Base-by-base conservation (phyloP, 2,797 vertebrate genomes). In the Balearica regulorum region DNA sequence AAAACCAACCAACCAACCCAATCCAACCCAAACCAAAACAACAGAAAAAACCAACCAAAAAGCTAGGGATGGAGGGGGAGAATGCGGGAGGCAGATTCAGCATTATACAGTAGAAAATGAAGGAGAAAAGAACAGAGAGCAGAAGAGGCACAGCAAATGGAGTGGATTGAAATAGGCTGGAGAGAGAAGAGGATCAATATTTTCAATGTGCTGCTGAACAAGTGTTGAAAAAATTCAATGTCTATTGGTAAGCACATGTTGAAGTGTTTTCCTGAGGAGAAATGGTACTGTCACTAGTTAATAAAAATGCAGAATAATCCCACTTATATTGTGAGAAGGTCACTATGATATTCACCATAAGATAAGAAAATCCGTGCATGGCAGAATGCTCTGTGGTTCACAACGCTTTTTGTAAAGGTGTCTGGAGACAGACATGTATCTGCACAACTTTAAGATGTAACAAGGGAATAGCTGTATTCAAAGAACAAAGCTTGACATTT, bases 401-500 rank as follows among this genome's bases (percentile, higher is more conserved):
- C 46, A 88, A 7, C 20, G 39, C 1, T 54, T 91, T 93, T 75
- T 17, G 6, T 82, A 83, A 78, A 81, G 21, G 29, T 22, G 1
- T 75, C 11, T 19, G 60, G 60, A 86, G 64, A 83, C 55, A 87
- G 66, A 35, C 51, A 73, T 20, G 44, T 54, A 65, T 83, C 69
- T 95, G 49, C 39, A 54, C 20, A 76, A 20, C 24, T 94, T 35
- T 48, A 33, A 49, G 39, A 49, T 77, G 22, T 81, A 83, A 75
- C 78, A 77, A 83, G 29, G 16, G 61, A 91, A 35, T 39, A 83
- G 35, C 11, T 83, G 29, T 31, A 86, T 86, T 86, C 80, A 92
- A 76, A 81, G 80, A 81, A 89, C 61, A 90, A 76, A 93, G 43
- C 41, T 76, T 94, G 93, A 89, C 92, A 89, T 97, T 95, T 96